A percentile compares a stretch with the other conserved stretches of the same genome.
phyloP scores from a whole-genome alignment of 1,140 invertebrate species.

The Pinna nobilis region DNA sequence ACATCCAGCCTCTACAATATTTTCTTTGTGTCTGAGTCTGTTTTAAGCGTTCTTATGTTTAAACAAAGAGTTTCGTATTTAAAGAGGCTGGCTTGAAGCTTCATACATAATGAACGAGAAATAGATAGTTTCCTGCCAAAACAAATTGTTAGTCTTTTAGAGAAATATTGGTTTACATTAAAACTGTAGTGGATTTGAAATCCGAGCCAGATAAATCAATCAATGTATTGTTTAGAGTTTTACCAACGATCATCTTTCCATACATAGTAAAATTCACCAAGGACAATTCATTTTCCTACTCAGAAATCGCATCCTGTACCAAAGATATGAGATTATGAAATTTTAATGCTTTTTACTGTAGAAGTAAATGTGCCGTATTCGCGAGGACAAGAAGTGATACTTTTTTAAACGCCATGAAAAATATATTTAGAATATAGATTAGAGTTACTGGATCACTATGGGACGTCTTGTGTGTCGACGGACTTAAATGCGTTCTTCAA shows the following conservation, averaged over 20 bases:
- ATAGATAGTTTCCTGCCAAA: not conserved
- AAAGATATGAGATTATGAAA: conserved; percentile 28
- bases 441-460: no score
- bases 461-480: not conserved
- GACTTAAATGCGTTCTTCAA: conserved; percentile 4
- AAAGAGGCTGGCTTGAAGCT: not conserved
- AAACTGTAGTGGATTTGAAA: not conserved
- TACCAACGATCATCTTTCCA: not conserved
- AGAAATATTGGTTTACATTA: not conserved
- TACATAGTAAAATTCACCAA: not conserved
- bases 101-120: not conserved
- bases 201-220: not conserved
- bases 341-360: conserved; percentile 18
- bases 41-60: conserved; percentile 2
- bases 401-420: no score
- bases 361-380: no score
- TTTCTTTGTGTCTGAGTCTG: no score
- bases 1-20: no score
- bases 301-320: not conserved
- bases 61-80: conserved; percentile 1
- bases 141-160: conserved; percentile 1
- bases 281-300: not conserved
- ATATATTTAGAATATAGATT: no score
- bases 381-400: no score
- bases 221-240: not conserved